Evolutionary conservation across 2,797 vertebrate species (phyloP).

Genomic region (Gambusia yucatana): DNA sequence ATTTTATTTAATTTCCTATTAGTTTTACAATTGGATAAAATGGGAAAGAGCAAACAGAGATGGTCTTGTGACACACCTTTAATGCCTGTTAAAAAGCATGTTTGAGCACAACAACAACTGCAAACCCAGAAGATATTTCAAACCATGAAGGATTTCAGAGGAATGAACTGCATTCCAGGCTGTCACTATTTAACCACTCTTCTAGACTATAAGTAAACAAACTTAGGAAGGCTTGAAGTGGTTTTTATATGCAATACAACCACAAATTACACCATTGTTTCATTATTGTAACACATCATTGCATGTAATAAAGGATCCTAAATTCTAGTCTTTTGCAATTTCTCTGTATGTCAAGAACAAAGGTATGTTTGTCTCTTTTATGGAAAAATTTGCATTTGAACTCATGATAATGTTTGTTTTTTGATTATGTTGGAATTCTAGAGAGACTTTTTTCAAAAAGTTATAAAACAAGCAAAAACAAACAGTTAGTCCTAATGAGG

Average conservation of each 20-base stretch:
- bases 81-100: not conserved
- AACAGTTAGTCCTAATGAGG: not conserved
- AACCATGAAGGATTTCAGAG: not conserved
- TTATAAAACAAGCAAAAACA: not conserved
- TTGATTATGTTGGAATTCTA: not conserved
- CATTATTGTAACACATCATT: not conserved
- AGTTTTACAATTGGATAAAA: not conserved
- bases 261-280: not conserved
- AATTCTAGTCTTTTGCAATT: not conserved
- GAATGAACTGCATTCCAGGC: slow-evolving; percentile 2
- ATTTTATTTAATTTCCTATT: not conserved
- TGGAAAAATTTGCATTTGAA: not conserved
- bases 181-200: not conserved
- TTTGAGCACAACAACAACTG: not conserved
- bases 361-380: not conserved
- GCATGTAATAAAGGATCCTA: not conserved
- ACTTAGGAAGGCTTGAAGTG: not conserved
- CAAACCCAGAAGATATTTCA: slow-evolving; percentile 1
- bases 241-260: not conserved
- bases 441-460: not conserved
- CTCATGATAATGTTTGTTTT: not conserved
- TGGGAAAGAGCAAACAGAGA: not conserved
- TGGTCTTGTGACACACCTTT: not conserved
- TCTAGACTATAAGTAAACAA: slow-evolving; percentile 7
- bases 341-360: not conserved